Evolutionary conservation across 2,888 invertebrate species (phyloP).

Genomic region (Athrips mouffetella): DNA sequence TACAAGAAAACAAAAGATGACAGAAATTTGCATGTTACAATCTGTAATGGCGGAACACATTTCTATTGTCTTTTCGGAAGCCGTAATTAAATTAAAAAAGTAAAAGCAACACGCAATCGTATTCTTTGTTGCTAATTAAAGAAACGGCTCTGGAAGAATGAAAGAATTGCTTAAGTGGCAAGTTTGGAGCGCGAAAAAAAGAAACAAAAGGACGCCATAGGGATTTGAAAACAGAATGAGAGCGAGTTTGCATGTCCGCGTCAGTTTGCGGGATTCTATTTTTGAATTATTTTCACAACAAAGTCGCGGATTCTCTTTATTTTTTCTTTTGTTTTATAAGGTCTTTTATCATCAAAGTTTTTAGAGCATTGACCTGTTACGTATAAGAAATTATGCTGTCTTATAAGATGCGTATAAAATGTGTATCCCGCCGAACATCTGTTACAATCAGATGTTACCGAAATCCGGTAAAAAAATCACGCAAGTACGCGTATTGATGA

Average conservation of each 20-base stretch:
- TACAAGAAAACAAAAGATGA: constrained; percentile 25
- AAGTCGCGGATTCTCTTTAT: constrained; percentile 27
- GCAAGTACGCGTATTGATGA: constrained; percentile 47
- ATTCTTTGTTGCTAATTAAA: constrained; percentile 75
- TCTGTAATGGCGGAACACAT: constrained; percentile 58
- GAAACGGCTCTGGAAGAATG: constrained; percentile 65
- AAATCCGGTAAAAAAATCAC: constrained; percentile 49
- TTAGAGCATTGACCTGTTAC: constrained; percentile 14
- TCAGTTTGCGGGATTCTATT: constrained; percentile 59
- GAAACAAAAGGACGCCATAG: constrained; percentile 42
- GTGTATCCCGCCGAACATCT: constrained; percentile 40
- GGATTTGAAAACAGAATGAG: constrained; percentile 62
- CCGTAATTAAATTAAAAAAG: constrained; percentile 73
- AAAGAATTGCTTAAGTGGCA: constrained; percentile 72
- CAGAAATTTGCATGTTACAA: constrained; percentile 61
- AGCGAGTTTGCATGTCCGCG: constrained; percentile 66
- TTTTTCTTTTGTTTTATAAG: constrained; percentile 30
- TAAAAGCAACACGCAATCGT: constrained; percentile 71
- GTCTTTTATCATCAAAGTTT: constrained; percentile 22
- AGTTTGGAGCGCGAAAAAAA: constrained; percentile 64
- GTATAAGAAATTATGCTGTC: not conserved
- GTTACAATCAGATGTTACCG: constrained; percentile 49
- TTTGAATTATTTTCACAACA: constrained; percentile 49
- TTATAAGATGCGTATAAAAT: constrained; percentile 5
- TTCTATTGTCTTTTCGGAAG: constrained; percentile 60